phyloP scores from a whole-genome alignment of 2,888 invertebrate genomes.

The Lycophotia porphyrea region DNA sequence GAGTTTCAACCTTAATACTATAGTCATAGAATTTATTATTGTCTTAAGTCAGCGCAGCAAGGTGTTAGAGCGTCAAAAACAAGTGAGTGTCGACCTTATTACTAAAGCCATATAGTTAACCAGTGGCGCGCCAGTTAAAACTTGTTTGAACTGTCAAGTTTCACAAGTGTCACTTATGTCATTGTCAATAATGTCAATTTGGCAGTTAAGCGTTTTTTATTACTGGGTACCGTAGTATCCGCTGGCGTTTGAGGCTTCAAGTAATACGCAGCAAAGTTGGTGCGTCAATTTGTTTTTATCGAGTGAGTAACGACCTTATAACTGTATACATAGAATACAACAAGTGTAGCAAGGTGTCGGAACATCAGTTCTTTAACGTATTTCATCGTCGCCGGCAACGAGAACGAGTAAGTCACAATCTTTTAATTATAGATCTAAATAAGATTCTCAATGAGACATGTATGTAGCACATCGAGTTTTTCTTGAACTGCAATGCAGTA shows the following conservation, averaged over 20 bases:
- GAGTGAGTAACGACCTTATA: conserved; percentile 9
- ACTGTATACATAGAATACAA: neutral
- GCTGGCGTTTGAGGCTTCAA: too few relatives aligned
- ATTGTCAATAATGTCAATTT: too few relatives aligned
- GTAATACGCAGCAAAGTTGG: neutral
- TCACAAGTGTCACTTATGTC: too few relatives aligned
- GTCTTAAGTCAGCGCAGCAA: neutral
- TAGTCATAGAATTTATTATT: neutral
- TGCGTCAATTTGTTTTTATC: neutral
- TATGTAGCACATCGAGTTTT: neutral
- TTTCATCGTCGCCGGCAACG: neutral
- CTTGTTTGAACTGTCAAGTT: too few relatives aligned
- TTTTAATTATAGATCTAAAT: neutral
- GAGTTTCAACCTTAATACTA: conserved; percentile 87
- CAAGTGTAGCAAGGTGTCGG: neutral
- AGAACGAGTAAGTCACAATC: neutral
- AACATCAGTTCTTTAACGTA: neutral
- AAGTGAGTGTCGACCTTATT: conserved; percentile 24
- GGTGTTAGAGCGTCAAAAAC: neutral
- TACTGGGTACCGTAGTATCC: too few relatives aligned
- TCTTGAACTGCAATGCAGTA: too few relatives aligned
- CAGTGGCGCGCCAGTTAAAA: too few relatives aligned
- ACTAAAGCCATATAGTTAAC: too few relatives aligned
- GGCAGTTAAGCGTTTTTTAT: too few relatives aligned
- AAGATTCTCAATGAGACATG: neutral